Evolutionary conservation across 2,113 vertebrate species (phyloP).

Genomic region (Pteruthius melanotis): DNA sequence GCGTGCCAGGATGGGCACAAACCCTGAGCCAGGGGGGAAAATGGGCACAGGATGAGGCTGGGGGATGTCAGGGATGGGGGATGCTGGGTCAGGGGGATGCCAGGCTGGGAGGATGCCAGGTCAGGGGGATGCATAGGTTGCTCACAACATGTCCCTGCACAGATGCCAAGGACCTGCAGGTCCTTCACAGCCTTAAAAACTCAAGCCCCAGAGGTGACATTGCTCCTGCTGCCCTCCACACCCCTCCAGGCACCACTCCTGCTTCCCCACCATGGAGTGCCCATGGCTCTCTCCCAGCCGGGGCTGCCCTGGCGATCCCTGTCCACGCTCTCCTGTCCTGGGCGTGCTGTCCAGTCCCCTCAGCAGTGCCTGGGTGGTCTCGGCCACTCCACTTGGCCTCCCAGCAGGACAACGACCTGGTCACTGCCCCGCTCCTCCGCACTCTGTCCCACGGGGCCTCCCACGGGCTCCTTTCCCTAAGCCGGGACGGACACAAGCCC

Average conservation of each 20-base stretch:
- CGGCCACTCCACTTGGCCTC: background rate
- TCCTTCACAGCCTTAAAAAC: background rate
- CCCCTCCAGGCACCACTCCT: background rate
- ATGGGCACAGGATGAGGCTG: background rate
- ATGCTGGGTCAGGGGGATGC: background rate
- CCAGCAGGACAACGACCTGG: background rate
- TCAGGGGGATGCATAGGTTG: background rate
- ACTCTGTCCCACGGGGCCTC: background rate
- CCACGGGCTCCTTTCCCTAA: background rate
- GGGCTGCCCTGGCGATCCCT: background rate
- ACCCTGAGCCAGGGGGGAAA: rapidly evolving
- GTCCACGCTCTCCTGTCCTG: rapidly evolving
- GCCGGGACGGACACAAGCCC: rapidly evolving
- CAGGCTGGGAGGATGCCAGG: background rate
- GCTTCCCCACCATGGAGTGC: background rate
- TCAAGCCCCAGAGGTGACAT: rapidly evolving
- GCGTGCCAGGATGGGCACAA: rapidly evolving
- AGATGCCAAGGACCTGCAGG: background rate
- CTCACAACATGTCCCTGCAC: background rate
- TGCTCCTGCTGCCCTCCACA: background rate
- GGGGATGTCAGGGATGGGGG: background rate
- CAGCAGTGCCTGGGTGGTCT: background rate
- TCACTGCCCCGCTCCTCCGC: rapidly evolving
- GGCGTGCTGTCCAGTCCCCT: background rate
- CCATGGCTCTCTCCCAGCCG: rapidly evolving